Evolutionary conservation across 2,113 vertebrate genomes (phyloP).

Genomic region (Furnarius figulus): DNA sequence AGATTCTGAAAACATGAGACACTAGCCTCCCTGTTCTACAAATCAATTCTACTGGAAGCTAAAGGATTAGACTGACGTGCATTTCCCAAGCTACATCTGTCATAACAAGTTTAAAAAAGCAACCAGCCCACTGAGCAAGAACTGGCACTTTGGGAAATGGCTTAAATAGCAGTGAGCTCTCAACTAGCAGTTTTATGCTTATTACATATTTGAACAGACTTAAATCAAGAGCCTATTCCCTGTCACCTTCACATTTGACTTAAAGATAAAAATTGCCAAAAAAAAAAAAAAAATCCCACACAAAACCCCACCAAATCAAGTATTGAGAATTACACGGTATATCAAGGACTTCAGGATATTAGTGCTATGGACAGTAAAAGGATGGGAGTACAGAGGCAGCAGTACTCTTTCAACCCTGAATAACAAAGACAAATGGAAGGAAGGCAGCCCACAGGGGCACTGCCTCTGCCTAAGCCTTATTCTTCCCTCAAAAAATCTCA

Average conservation of each 20-base stretch:
- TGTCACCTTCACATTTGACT: background rate
- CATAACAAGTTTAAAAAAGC: slow-evolving; percentile 70
- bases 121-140: slow-evolving; percentile 69
- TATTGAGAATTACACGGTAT: background rate
- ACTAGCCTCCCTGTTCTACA: slow-evolving; percentile 9
- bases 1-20: background rate
- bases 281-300: no score
- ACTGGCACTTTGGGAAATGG: slow-evolving; percentile 64
- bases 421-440: background rate
- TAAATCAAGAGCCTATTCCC: background rate
- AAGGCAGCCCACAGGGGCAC: background rate
- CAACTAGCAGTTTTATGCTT: background rate
- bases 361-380: background rate
- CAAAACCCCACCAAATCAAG: fast-evolving
- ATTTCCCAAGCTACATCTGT: slow-evolving; percentile 70
- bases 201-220: slow-evolving; percentile 35
- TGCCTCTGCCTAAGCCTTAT: background rate
- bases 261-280: background rate
- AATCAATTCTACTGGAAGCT: slow-evolving; percentile 48
- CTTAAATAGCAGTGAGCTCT: slow-evolving; percentile 59
- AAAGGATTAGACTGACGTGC: slow-evolving; percentile 60
- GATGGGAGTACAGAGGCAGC: background rate
- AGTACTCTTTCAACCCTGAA: background rate
- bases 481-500: background rate
- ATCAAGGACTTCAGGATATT: background rate